A percentile compares a stretch with the other conserved stretches of the same genome.
These are phyloP conservation scores for Drosophila peninsularis DNA, from an alignment of 2,888 invertebrate species.

Conservation along the genomic window DNA sequence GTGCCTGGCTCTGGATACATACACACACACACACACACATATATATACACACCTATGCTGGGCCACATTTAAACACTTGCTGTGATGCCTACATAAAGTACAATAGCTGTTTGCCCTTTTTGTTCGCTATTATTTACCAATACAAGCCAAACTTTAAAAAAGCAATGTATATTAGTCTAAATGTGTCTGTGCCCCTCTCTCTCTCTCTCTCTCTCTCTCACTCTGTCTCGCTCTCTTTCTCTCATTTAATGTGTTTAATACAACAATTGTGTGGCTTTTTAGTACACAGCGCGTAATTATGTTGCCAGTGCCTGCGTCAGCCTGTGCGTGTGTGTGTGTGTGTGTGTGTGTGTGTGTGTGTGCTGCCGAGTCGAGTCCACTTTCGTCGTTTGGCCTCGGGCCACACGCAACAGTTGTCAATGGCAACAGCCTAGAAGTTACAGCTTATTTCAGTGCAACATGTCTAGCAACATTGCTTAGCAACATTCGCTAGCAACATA, in stretches of 20 bases:
- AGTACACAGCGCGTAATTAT: conserved; percentile 64
- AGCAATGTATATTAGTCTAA: conserved; percentile 23
- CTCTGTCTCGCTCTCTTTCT: background rate
- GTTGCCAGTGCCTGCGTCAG: conserved; percentile 37
- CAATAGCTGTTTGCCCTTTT: conserved; percentile 69
- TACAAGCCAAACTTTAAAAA: conserved; percentile 66
- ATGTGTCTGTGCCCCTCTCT: background rate
- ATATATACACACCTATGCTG: background rate
- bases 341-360: conserved; percentile 9
- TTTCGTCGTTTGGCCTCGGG: conserved; percentile 13
- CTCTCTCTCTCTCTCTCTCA: background rate
- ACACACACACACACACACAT: background rate
- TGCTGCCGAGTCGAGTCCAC: background rate
- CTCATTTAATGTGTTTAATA: conserved; percentile 54
- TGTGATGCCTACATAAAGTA: conserved; percentile 59
- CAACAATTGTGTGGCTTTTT: conserved; percentile 70
- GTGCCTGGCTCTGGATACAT: conserved; percentile 51
- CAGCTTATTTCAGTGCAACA: background rate
- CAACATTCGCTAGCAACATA: conserved; percentile 2
- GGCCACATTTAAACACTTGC: conserved; percentile 25
- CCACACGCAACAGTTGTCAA: conserved; percentile 70
- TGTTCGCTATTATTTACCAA: conserved; percentile 69
- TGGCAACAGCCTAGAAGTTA: conserved; percentile 38
- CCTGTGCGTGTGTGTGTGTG: conserved; percentile 9
- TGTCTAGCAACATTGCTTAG: conserved; percentile 1